A percentile compares a stretch with the other conserved stretches of the same genome.
phyloP scores from a whole-genome alignment of 1,140 invertebrate species.

The Sinella curviseta region DNA sequence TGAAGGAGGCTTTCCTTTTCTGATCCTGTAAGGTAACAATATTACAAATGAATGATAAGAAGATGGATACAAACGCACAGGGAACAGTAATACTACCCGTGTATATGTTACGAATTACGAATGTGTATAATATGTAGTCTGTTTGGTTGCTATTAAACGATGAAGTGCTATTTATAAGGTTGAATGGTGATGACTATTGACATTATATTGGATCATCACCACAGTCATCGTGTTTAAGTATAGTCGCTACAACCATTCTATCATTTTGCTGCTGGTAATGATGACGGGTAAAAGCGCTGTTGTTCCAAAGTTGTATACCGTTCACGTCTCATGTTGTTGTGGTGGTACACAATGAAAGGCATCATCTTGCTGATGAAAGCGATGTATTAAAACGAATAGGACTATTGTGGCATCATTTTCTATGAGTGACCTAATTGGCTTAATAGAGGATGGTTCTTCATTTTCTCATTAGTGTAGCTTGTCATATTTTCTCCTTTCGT shows the following conservation, averaged over 20 bases:
- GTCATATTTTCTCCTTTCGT: constrained; percentile 16
- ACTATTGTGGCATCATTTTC: not conserved
- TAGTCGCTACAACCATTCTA: not conserved
- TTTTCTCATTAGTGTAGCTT: constrained; percentile 6
- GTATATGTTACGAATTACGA: not conserved
- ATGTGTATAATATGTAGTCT: not conserved
- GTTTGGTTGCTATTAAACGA: not conserved
- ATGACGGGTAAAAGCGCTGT: not conserved
- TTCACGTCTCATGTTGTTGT: not conserved
- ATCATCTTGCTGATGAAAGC: not conserved
- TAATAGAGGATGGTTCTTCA: not conserved
- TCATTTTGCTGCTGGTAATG: not conserved
- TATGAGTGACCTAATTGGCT: constrained; percentile 13
- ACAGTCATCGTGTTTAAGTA: not conserved
- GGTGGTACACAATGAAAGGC: not conserved
- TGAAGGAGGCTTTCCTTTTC: not conserved
- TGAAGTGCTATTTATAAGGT: not conserved
- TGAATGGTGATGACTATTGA: not conserved
- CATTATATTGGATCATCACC: not conserved
- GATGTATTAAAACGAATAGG: not conserved
- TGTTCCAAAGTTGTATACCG: not conserved
- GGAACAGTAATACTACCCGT: not conserved
- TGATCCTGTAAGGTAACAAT: not conserved
- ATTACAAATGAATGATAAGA: not conserved
- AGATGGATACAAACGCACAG: not conserved